phyloP scores from a whole-genome alignment of 1,140 invertebrate species.

The Pararge aegeria region DNA sequence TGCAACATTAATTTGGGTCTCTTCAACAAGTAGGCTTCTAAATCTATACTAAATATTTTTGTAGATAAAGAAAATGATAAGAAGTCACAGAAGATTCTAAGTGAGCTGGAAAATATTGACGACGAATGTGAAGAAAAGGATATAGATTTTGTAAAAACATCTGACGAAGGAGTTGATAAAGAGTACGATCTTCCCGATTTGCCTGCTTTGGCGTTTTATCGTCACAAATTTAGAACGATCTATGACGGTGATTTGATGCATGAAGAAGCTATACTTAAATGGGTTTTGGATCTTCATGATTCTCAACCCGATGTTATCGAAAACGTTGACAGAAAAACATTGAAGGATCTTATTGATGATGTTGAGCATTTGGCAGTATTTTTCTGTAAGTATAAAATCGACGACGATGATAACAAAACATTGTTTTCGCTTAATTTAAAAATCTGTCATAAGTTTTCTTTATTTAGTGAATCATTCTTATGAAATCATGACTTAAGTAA shows the following conservation, averaged over 20 bases:
- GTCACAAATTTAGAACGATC: conserved; percentile 94
- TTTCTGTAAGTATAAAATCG: conserved; percentile 87
- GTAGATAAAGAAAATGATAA: conserved; percentile 94
- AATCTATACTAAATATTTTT: no score
- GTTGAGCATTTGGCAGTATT: conserved; percentile 95
- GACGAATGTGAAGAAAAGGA: conserved; percentile 96
- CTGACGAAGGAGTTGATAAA: conserved; percentile 92
- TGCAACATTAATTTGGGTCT: no score
- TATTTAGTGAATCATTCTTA: no score
- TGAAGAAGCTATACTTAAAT: conserved; percentile 93
- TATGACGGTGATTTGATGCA: conserved; percentile 94
- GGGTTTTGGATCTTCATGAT: conserved; percentile 92
- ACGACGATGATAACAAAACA: neutral
- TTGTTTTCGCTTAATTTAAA: no score
- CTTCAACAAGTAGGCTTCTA: no score
- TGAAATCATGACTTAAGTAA: no score
- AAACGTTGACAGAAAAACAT: conserved; percentile 93
- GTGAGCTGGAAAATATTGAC: conserved; percentile 96
- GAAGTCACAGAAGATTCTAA: conserved; percentile 92
- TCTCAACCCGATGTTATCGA: conserved; percentile 94
- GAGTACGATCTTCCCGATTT: conserved; percentile 93
- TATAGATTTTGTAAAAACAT: conserved; percentile 96
- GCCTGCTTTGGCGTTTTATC: conserved; percentile 93
- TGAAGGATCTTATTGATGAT: conserved; percentile 93
- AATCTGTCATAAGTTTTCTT: no score